phyloP scores from a whole-genome alignment of 1,140 invertebrate genomes.

The Ectropis grisescens region DNA sequence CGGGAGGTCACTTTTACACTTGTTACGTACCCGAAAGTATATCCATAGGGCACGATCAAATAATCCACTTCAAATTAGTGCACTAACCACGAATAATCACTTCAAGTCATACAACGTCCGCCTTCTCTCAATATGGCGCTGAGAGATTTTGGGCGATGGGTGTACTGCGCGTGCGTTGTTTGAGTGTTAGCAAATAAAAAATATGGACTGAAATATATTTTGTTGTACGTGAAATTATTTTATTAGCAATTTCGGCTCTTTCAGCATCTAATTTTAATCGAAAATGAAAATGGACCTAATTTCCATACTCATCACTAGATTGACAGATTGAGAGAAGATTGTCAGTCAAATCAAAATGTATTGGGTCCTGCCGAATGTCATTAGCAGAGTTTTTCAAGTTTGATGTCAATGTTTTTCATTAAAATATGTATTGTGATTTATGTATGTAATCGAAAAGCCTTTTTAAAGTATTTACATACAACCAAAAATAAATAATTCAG shows the following conservation, averaged over 20 bases:
- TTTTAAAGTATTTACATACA: too few species aligned
- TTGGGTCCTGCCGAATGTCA: not conserved
- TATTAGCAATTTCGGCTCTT: slow-evolving; percentile 20
- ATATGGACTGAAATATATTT: too few species aligned
- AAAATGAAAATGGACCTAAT: slow-evolving; percentile 34
- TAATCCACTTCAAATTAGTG: slow-evolving; percentile 68
- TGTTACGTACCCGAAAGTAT: slow-evolving; percentile 69
- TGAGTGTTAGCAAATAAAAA: slow-evolving; percentile 58
- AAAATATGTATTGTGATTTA: too few species aligned
- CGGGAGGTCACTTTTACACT: slow-evolving; percentile 42
- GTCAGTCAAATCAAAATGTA: slow-evolving; percentile 3
- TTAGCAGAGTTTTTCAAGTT: not conserved
- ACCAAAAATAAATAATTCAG: too few species aligned
- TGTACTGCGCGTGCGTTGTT: slow-evolving; percentile 68
- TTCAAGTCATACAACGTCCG: slow-evolving; percentile 69
- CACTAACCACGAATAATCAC: slow-evolving; percentile 69
- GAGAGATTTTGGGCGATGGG: slow-evolving; percentile 67
- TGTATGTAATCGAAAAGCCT: too few species aligned
- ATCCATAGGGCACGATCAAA: slow-evolving; percentile 70
- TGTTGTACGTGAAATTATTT: too few species aligned
- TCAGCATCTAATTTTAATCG: slow-evolving; percentile 25
- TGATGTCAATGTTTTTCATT: too few species aligned
- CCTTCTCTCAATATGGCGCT: slow-evolving; percentile 71
- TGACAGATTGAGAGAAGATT: slow-evolving; percentile 24
- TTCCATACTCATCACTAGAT: slow-evolving; percentile 46